Conservation (phyloP, 2,797 vertebrate species). For the Rhincodon typus region DNA sequence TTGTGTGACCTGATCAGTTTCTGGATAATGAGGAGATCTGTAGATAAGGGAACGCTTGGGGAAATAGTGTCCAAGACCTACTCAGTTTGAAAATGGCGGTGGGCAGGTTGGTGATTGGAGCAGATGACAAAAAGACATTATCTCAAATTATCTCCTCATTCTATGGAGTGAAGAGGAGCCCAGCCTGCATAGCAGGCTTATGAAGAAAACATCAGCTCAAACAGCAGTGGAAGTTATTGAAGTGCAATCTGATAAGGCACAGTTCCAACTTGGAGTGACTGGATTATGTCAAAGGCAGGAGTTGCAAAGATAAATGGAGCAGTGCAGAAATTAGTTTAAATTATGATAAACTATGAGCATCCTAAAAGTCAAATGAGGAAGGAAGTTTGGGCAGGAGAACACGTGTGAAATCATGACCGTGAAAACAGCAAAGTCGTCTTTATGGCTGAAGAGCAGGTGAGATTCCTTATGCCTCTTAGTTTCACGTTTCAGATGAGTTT, state of each 20-base stretch:
- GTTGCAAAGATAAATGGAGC: neutral
- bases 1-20: neutral
- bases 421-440: neutral
- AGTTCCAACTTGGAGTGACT: neutral
- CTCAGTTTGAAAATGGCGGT: neutral
- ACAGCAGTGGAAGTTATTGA: neutral
- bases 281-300: neutral
- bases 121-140: no score
- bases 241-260: neutral
- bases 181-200: neutral
- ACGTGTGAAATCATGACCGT: neutral
- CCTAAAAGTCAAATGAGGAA: neutral
- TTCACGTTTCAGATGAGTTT: neutral
- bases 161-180: neutral
- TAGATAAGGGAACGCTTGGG: neutral
- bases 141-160: no score
- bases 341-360: neutral
- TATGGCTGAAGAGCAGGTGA: neutral
- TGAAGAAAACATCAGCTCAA: neutral
- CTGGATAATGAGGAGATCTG: neutral
- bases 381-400: neutral
- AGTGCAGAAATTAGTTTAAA: neutral
- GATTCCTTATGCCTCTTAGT: neutral
- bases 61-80: neutral
- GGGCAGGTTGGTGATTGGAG: no score